phyloP scores from a whole-genome alignment of 2,113 vertebrate genomes.

The Pimephales promelas region DNA sequence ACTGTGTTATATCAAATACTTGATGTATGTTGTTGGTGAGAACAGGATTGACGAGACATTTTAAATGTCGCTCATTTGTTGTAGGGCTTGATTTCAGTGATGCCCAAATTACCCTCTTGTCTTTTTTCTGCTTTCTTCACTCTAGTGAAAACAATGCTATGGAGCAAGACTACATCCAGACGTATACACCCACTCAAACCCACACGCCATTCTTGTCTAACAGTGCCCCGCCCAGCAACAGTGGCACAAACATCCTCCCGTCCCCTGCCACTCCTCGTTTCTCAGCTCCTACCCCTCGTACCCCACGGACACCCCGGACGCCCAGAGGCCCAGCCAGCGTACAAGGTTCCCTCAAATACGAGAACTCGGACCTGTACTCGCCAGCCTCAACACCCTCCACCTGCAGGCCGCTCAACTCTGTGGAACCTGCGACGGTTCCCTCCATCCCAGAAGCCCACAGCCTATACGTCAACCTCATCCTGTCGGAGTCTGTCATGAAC shows the following conservation, averaged over 20 bases:
- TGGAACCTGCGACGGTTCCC: constrained; percentile 93
- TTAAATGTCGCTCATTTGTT: background rate
- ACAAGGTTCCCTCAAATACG: constrained; percentile 93
- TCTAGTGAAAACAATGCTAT: constrained; percentile 86
- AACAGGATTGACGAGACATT: background rate
- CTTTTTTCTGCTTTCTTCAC: constrained; percentile 45
- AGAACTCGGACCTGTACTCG: constrained; percentile 95
- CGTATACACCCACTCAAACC: constrained; percentile 89
- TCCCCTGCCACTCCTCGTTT: constrained; percentile 95
- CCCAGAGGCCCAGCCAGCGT: constrained; percentile 93
- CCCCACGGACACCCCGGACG: constrained; percentile 91
- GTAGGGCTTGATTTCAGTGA: constrained; percentile 30
- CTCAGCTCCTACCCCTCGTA: constrained; percentile 88
- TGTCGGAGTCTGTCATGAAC: constrained; percentile 96
- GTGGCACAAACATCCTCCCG: constrained; percentile 89
- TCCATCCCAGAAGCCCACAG: constrained; percentile 97
- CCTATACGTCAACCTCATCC: constrained; percentile 96
- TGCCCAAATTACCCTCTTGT: background rate
- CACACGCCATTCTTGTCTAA: constrained; percentile 93
- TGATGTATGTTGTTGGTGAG: no score
- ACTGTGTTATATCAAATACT: background rate
- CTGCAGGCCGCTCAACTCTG: constrained; percentile 92
- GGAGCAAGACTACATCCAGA: constrained; percentile 93
- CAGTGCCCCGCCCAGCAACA: constrained; percentile 92
- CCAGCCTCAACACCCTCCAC: constrained; percentile 96